phyloP scores from a whole-genome alignment of 2,888 invertebrate genomes.

The Agriopis leucophaearia region DNA sequence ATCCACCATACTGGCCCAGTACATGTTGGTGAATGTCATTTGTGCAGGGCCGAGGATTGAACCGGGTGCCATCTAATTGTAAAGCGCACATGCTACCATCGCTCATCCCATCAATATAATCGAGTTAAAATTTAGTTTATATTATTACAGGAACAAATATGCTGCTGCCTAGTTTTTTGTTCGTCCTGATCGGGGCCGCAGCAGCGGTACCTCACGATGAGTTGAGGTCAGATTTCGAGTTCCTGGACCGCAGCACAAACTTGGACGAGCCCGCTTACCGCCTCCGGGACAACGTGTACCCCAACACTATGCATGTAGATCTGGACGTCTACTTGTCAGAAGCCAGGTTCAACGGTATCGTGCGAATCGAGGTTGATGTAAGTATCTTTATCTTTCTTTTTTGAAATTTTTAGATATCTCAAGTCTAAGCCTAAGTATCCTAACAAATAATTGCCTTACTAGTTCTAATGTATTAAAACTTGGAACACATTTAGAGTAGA shows the following conservation, averaged over 20 bases:
- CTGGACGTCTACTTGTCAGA: slow-evolving; percentile 69
- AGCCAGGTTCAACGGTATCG: slow-evolving; percentile 66
- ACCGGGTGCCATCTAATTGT: not conserved
- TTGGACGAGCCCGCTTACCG: slow-evolving; percentile 70
- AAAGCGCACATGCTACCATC: not conserved
- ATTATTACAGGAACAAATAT: slow-evolving; percentile 63
- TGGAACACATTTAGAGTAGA: no score
- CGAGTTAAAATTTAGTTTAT: not conserved
- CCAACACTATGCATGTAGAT: slow-evolving; percentile 61
- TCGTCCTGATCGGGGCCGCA: slow-evolving; percentile 61
- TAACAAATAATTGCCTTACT: no score
- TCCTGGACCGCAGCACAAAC: slow-evolving; percentile 63
- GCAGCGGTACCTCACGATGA: slow-evolving; percentile 64
- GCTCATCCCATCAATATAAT: not conserved
- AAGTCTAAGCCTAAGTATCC: no score
- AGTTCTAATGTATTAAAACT: no score
- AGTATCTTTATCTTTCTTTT: slow-evolving; percentile 44
- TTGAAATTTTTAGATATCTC: not conserved
- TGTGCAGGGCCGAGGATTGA: no score
- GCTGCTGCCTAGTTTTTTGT: slow-evolving; percentile 58
- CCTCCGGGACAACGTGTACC: slow-evolving; percentile 65
- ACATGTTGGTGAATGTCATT: no score
- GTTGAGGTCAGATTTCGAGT: slow-evolving; percentile 67
- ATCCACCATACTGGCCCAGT: no score
- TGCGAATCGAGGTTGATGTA: slow-evolving; percentile 63